These are phyloP conservation scores for Epizoanthus ramosus DNA, from an alignment of 92 coral and sea anemone genomes.

Conservation along the genomic window DNA sequence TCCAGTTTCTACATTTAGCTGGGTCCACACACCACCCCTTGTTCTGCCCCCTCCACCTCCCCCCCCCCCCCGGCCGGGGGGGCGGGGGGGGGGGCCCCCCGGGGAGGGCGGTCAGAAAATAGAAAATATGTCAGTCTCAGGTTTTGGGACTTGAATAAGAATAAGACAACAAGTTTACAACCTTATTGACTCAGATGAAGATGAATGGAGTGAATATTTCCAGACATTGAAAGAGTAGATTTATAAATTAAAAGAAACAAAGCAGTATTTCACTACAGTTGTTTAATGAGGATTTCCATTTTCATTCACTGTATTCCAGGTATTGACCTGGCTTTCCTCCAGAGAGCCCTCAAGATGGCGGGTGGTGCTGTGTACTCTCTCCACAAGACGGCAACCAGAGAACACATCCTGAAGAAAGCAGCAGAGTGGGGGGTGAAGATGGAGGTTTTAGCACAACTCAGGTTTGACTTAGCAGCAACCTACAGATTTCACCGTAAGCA, in stretches of 20 bases:
- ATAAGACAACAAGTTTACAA: neutral
- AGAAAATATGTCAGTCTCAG: too few species aligned
- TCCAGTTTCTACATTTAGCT: too few species aligned
- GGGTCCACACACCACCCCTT: too few species aligned
- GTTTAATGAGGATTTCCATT: neutral
- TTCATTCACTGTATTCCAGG: slow-evolving; percentile 51
- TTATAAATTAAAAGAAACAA: too few species aligned
- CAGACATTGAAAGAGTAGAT: too few species aligned
- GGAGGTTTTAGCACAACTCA: slow-evolving; percentile 94
- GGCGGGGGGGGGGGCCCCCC: too few species aligned
- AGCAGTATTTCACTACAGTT: neutral
- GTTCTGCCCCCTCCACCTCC: too few species aligned
- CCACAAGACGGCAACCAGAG: slow-evolving; percentile 95
- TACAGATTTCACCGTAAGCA: slow-evolving; percentile 85
- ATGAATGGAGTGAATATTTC: neutral
- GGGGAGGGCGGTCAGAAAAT: too few species aligned
- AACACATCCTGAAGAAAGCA: slow-evolving; percentile 76
- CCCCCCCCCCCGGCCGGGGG: too few species aligned
- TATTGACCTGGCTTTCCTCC: slow-evolving; percentile 84
- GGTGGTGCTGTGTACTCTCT: slow-evolving; percentile 85
- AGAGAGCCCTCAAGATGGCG: slow-evolving; percentile 80
- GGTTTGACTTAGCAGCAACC: slow-evolving; percentile 85
- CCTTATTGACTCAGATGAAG: neutral
- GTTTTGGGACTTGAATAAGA: too few species aligned
- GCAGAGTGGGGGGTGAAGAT: slow-evolving; percentile 75